Evolutionary conservation across 2,888 invertebrate genomes (phyloP).

Genomic region (Eupithecia vulgata): DNA sequence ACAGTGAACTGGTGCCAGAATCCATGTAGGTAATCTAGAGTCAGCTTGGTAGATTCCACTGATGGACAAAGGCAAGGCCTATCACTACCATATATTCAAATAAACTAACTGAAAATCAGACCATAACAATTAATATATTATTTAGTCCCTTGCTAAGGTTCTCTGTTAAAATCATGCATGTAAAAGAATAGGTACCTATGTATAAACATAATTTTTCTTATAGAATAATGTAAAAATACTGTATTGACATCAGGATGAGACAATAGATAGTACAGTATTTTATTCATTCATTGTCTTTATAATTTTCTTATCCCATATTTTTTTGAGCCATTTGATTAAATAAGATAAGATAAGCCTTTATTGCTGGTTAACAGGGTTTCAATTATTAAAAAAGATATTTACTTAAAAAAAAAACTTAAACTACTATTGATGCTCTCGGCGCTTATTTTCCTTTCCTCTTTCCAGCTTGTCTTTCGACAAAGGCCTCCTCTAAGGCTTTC

Average conservation of each 20-base stretch:
- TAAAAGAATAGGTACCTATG: no score
- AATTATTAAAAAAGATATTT: no score
- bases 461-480: no score
- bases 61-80: background rate
- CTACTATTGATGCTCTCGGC: no score
- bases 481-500: no score
- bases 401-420: no score
- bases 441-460: no score
- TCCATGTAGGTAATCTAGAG: background rate
- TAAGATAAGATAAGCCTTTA: no score
- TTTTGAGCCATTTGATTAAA: no score
- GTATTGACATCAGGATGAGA: no score
- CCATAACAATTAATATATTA: background rate
- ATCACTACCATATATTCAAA: background rate
- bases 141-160: background rate
- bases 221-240: no score
- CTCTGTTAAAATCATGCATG: background rate
- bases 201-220: background rate
- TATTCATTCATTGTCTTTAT: background rate
- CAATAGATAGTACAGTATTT: background rate
- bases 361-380: no score
- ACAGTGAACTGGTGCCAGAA: background rate
- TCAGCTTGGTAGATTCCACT: background rate
- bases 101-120: background rate
- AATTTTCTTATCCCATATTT: background rate